Conservation (phyloP, 2,888 invertebrate genomes). For the Cheilosia urbana region DNA sequence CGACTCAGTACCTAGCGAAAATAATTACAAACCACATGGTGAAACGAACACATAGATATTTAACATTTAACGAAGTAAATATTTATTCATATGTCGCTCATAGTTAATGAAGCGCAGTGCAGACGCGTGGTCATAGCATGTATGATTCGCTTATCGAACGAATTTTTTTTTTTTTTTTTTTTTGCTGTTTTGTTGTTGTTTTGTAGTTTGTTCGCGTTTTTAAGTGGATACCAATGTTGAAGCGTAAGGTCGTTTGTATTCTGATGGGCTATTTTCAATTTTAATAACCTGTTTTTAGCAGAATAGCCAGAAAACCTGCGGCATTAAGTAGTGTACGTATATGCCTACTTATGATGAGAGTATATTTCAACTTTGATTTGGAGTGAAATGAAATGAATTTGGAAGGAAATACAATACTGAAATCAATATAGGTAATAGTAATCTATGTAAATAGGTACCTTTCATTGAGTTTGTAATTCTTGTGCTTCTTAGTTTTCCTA, state of each 20-base stretch:
- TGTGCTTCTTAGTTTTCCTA: conserved; percentile 82
- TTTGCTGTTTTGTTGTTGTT: background rate
- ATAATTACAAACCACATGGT: conserved; percentile 60
- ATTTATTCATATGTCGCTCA: conserved; percentile 61
- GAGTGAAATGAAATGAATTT: background rate
- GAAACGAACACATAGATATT: conserved; percentile 32
- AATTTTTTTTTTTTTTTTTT: conserved; percentile 13
- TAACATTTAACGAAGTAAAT: conserved; percentile 62
- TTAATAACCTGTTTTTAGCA: conserved; percentile 64
- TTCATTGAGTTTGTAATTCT: conserved; percentile 82
- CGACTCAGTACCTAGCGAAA: conserved; percentile 13
- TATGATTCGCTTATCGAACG: conserved; percentile 21
- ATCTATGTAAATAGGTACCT: conserved; percentile 71
- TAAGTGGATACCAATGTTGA: conserved; percentile 44
- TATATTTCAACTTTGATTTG: background rate
- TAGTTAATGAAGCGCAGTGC: conserved; percentile 52
- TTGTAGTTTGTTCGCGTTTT: conserved; percentile 10
- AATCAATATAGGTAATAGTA: background rate
- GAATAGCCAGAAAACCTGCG: conserved; percentile 52
- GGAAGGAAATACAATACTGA: background rate
- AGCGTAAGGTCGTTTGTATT: conserved; percentile 66
- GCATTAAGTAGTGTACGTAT: background rate
- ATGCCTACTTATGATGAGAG: background rate
- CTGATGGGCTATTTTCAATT: conserved; percentile 52
- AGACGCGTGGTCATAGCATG: conserved; percentile 39